Percentiles rank a stretch among this genome's conserved stretches.
These are phyloP conservation scores for Catostylus mosaicus DNA, from an alignment of 30 jellyfish, hydroid and myxozoan species.

Conservation along the genomic window DNA sequence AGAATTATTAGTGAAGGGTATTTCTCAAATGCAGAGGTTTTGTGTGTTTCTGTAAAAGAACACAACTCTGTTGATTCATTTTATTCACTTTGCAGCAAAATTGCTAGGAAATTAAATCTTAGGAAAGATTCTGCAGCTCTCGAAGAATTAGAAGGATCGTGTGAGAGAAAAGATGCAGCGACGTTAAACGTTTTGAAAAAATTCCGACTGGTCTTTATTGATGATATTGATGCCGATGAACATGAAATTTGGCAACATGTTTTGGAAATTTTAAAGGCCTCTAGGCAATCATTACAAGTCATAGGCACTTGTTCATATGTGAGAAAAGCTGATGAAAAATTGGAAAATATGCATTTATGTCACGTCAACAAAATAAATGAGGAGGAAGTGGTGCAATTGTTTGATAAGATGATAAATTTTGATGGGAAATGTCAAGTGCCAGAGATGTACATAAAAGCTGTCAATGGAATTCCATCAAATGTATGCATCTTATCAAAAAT, in stretches of 20 bases:
- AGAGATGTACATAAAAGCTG: background rate
- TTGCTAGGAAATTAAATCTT: conserved; percentile 15
- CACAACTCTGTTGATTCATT: conserved; percentile 27
- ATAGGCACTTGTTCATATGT: conserved; percentile 2
- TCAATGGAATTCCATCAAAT: conserved; percentile 19
- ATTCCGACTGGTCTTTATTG: conserved; percentile 14
- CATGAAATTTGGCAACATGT: conserved; percentile 22
- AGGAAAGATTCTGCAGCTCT: conserved; percentile 49
- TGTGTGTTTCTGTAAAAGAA: conserved; percentile 1
- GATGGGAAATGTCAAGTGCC: background rate
- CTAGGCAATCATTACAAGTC: background rate
- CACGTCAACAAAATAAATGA: background rate
- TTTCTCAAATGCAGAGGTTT: background rate
- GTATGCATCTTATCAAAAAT: background rate
- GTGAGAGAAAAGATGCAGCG: conserved; percentile 30
- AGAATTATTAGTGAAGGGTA: background rate
- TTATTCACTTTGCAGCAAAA: conserved; percentile 24
- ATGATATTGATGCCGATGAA: conserved; percentile 47
- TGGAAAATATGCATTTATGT: background rate
- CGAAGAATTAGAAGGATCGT: conserved; percentile 23
- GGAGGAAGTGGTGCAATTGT: background rate
- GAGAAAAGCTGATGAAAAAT: background rate
- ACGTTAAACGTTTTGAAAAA: conserved; percentile 12
- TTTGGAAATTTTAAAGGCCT: background rate
- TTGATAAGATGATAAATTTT: background rate